Percentiles rank a stretch among this genome's conserved stretches.
Conservation (phyloP, 2,113 vertebrate genomes). For the Silurus meridionalis region DNA sequence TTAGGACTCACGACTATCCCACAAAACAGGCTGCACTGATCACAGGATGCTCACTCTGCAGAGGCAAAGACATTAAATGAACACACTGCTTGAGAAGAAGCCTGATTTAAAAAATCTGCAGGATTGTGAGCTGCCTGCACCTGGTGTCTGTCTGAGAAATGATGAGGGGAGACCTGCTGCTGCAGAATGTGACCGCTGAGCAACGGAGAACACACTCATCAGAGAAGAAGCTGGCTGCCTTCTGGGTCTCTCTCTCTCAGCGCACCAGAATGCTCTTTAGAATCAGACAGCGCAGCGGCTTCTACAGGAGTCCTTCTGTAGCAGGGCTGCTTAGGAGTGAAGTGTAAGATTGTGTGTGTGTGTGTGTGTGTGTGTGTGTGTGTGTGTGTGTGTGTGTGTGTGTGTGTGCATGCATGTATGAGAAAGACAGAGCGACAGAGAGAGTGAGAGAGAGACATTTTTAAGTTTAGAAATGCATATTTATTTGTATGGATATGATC, state of each 20-base stretch:
- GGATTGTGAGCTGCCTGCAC: conserved; percentile 22
- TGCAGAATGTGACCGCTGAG: conserved; percentile 37
- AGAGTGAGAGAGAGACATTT: background rate
- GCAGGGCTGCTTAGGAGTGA: conserved; percentile 70
- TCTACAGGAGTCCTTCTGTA: conserved; percentile 66
- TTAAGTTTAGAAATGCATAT: background rate
- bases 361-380: conserved; percentile 11
- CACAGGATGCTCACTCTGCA: background rate
- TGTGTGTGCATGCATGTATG: background rate
- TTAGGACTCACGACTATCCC: conserved; percentile 1
- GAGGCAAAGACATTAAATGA: background rate
- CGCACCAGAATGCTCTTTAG: conserved; percentile 67
- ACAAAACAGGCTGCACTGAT: background rate
- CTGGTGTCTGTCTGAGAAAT: conserved; percentile 13
- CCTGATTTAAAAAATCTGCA: background rate
- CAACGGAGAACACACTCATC: conserved; percentile 59
- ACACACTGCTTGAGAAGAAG: background rate
- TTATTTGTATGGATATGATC: background rate
- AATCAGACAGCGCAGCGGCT: conserved; percentile 59
- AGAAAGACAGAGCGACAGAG: background rate
- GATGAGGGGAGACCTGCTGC: conserved; percentile 46
- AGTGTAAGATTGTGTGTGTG: conserved; percentile 54
- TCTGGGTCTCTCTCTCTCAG: conserved; percentile 68
- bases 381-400: background rate
- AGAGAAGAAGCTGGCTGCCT: conserved; percentile 71